Evolutionary conservation across 2,113 vertebrate species (phyloP), one percentile per base, ranked within the genome.

Genomic region (Podarcis cretensis): DNA sequence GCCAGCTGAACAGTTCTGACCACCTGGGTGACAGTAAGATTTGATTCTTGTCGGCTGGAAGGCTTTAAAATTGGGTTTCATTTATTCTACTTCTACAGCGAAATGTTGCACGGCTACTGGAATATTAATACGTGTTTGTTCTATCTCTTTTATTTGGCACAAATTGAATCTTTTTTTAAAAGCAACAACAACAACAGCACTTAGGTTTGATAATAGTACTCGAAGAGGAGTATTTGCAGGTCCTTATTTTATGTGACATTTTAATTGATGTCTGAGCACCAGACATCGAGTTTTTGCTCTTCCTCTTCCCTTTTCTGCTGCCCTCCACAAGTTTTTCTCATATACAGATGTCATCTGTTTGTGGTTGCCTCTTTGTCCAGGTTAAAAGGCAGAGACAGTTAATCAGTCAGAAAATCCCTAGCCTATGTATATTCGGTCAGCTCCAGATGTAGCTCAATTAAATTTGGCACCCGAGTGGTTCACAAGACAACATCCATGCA

Each of bases 371-470:
- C 89, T 93, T 91, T 81, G 83, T 92, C 88, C 91, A 93, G 90
- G 94, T 94, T 95, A 92, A 95, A 93, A 94, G 80, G 91, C 88
- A 94, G 77, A 94, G 84, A 93, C 81, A 95, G 92, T 91, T 93
- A 92, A 94, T 96, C 95, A 95, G 92, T 95, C 92, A 95, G 91
- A 80, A 94, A 95, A 95, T 96, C 92, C 92, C 95, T 88, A 0
- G 87, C 94, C 93, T 90, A 92, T 86, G 83, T 87, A 91, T 91
- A 92, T 91, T 92, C 75, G 87, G 92, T 91, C 82, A 86, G 90
- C 84, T 90, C 94, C 94, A 95, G 94, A 92, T 95, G 95, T 89
- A 95, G 91, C 92, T 96, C 95, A 92, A 90, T 96, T 96, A 93
- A 92, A 91, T 59, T 92, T 91, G 91, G 94, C 90, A 89, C 89